Percentiles rank a stretch among this genome's conserved stretches.
Conservation (phyloP, 2,888 invertebrate species). For the Hermodice carunculata region DNA sequence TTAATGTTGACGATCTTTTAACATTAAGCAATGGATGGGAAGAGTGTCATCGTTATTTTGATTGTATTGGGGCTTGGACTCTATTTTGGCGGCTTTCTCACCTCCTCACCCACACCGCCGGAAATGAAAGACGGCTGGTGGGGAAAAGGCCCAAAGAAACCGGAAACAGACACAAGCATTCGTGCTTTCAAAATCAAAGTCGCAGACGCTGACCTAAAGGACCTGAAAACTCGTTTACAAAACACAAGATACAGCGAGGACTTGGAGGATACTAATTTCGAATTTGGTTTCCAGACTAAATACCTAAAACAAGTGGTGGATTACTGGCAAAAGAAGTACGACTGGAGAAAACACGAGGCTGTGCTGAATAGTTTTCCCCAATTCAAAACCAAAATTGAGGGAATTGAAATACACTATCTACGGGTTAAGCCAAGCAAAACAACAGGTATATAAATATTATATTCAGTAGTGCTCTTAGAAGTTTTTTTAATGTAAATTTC, state of each 20-base stretch:
- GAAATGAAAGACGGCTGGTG: constrained; percentile 21
- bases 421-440: constrained; percentile 80
- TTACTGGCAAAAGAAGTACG: constrained; percentile 83
- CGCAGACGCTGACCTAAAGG: too few relatives aligned
- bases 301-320: constrained; percentile 33
- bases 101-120: background rate
- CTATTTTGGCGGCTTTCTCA: background rate
- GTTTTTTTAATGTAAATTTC: too few relatives aligned
- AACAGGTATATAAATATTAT: too few relatives aligned
- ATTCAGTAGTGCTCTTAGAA: too few relatives aligned
- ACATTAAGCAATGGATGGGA: too few relatives aligned
- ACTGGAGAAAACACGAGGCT: constrained; percentile 79
- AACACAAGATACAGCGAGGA: constrained; percentile 14
- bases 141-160: constrained; percentile 1
- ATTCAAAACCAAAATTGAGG: constrained; percentile 82
- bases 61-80: too few relatives aligned
- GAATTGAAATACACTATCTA: constrained; percentile 82
- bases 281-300: constrained; percentile 23
- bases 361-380: constrained; percentile 83
- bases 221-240: constrained; percentile 11
- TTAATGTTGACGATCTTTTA: too few relatives aligned
- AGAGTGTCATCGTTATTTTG: too few relatives aligned
- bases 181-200: background rate
- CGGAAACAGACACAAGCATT: constrained; percentile 8
- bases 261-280: constrained; percentile 23